Base-by-base conservation (phyloP, 2,888 invertebrate species). In the Eupithecia tripunctaria region DNA sequence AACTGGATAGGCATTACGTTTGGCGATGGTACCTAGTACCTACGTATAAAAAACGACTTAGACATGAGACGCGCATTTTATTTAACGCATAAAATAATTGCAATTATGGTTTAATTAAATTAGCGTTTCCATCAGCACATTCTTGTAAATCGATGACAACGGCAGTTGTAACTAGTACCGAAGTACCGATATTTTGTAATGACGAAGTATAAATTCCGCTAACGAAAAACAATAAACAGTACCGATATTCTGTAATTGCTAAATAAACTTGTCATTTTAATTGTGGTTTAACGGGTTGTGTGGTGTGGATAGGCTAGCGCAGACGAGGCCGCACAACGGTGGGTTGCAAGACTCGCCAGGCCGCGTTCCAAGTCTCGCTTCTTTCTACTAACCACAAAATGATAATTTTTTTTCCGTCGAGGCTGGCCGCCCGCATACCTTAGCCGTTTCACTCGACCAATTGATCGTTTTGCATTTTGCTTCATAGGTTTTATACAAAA, bases 81-180 rank as follows among this genome's bases (percentile, higher is more conserved):
- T 47, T 29, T 29, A 32, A 63, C n/a, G 62, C 62, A 32, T 25
- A 12, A 56, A 56, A 32, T 4, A 84, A 81, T 80, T 80, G 56
- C 56, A 56, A 79, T 91, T 90, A 89, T 89, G 88, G n/a, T n/a
- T n/a, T n/a, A n/a, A n/a, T n/a, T 89, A 91, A 88, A 78, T 83
- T 69, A 68, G 21, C 70, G 51, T 68, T 79, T 81, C 81, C 82
- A 84, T 86, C 86, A 86, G 87, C 88, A 80, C 84, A 91, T 92
- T 91, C 89, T 82, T 86, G 84, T 81, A 84, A 88, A 86, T 79
- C 84, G 84, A 86, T 84, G 82, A 81, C 79, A 79, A 71, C 71
- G 79, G 68, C 69, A 73, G 74, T 72, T 74, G 69, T 63, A n/a
- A 29, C 60, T 60, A 60, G 15, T 29, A 60, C 27, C 8, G 60